These are phyloP conservation scores for Dolichotis patagonum DNA, from an alignment of 2,113 vertebrate genomes.

Conservation along the genomic window DNA sequence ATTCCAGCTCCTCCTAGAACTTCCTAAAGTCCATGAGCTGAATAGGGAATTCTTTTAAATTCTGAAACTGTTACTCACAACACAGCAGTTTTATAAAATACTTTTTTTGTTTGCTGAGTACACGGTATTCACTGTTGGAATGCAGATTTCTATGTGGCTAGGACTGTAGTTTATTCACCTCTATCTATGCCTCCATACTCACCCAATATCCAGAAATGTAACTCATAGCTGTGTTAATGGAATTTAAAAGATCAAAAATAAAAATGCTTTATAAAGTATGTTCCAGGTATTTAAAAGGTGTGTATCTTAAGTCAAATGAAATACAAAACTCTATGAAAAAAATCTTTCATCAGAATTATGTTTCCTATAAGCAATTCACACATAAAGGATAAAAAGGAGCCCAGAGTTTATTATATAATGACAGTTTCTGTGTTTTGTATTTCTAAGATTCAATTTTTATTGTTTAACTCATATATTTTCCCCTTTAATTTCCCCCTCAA, in stretches of 20 bases:
- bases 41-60: neutral
- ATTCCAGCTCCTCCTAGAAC: neutral
- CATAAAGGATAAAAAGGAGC: neutral
- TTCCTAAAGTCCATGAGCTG: neutral
- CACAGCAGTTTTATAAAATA: neutral
- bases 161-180: neutral
- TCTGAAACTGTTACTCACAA: neutral
- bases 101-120: neutral
- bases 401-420: neutral
- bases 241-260: neutral
- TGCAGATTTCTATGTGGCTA: neutral
- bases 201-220: neutral
- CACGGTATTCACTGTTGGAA: neutral
- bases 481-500: neutral
- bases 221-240: neutral
- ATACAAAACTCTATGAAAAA: neutral
- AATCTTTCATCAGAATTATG: neutral
- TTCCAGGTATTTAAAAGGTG: neutral
- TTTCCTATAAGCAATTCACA: neutral
- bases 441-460: conserved; percentile 18
- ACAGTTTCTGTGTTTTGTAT: neutral
- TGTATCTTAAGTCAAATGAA: conserved; percentile 2
- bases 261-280: neutral
- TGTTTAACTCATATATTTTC: neutral
- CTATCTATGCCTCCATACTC: neutral